phyloP scores from a whole-genome alignment of 2,888 invertebrate genomes.

The Cephus pulcher region DNA sequence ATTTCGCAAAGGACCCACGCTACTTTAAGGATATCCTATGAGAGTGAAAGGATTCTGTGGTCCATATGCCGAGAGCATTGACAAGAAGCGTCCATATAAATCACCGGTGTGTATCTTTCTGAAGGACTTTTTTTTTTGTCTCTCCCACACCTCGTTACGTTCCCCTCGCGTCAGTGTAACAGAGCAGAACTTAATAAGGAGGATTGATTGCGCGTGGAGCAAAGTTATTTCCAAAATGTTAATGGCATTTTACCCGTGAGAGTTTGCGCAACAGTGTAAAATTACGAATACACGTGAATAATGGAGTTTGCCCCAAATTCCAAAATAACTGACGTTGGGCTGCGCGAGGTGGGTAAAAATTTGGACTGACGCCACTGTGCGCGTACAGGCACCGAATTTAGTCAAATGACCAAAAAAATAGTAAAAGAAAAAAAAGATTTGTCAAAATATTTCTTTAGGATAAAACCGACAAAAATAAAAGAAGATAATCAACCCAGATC shows the following conservation, averaged over 20 bases:
- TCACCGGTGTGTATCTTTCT: neutral
- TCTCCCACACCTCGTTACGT: neutral
- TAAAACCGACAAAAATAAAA: too few relatives aligned
- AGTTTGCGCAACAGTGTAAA: neutral
- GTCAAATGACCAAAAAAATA: too few relatives aligned
- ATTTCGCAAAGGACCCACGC: neutral
- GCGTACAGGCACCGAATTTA: too few relatives aligned
- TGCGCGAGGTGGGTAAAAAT: neutral
- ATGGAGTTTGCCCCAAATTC: neutral
- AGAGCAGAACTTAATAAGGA: neutral
- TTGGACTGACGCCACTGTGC: neutral
- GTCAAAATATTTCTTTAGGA: too few relatives aligned
- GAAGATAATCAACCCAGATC: neutral
- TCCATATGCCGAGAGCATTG: neutral
- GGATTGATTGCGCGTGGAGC: neutral
- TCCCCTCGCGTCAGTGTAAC: neutral
- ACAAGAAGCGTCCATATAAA: neutral
- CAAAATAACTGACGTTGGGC: neutral
- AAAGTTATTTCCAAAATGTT: neutral
- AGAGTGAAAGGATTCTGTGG: neutral
- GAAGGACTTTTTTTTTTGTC: neutral
- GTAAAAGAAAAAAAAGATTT: too few relatives aligned
- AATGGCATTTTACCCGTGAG: neutral
- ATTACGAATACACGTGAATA: neutral
- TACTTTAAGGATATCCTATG: neutral